Conservation (phyloP, 2,888 invertebrate species). For the Lithosia quadra region DNA sequence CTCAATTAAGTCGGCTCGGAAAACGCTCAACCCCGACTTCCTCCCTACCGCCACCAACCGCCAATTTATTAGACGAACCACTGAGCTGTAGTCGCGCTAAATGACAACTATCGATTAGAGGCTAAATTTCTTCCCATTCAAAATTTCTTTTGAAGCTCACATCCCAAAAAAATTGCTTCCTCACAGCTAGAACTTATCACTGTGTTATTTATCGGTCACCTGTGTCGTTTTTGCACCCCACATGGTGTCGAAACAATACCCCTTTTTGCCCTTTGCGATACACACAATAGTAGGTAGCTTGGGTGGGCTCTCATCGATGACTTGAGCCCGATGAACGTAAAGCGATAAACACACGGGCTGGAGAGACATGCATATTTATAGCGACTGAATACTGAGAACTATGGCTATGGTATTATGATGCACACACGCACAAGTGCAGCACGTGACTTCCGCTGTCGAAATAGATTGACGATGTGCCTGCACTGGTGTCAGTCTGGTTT, state of each 20-base stretch:
- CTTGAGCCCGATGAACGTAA: conserved; percentile 50
- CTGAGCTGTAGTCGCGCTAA: conserved; percentile 52
- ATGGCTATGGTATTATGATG: conserved; percentile 76
- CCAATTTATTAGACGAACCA: conserved; percentile 64
- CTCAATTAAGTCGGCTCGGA: conserved; percentile 68
- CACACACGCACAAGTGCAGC: conserved; percentile 65
- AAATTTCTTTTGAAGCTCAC: conserved; percentile 8
- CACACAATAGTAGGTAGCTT: conserved; percentile 65
- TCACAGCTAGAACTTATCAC: conserved; percentile 20
- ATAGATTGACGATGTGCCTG: conserved; percentile 68
- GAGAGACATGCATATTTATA: conserved; percentile 73
- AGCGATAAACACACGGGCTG: conserved; percentile 49
- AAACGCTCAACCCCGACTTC: conserved; percentile 53
- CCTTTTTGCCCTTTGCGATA: conserved; percentile 63
- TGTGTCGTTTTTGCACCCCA: conserved; percentile 63
- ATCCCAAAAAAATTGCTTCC: conserved; percentile 21
- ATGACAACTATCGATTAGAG: conserved; percentile 38
- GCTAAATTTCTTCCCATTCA: conserved; percentile 17
- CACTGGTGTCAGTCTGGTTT: conserved; percentile 29
- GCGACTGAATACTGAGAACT: conserved; percentile 73
- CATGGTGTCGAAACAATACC: conserved; percentile 64
- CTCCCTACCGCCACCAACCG: conserved; percentile 53
- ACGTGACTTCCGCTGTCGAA: conserved; percentile 81
- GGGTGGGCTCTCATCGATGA: conserved; percentile 71
- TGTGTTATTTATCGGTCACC: conserved; percentile 68